Base-by-base conservation (phyloP, 2,797 vertebrate species). In the Coendou prehensilis region DNA sequence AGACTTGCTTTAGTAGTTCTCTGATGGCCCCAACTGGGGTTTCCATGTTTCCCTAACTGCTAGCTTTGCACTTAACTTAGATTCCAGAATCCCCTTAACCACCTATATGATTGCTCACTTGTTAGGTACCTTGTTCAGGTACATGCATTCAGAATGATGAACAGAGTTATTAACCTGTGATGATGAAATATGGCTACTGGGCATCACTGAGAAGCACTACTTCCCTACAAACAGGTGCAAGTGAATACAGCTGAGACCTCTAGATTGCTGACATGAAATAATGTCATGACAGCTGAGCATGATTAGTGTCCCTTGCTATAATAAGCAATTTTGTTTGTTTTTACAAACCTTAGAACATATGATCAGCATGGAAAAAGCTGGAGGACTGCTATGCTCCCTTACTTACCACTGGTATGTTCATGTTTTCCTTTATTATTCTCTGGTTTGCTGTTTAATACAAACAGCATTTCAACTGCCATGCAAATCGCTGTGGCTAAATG, bases 371-470 rank as follows among this genome's bases (percentile, higher is more conserved):
- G 79, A 95, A 97, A 94, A 92, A 45, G 91, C 82, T 64, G 91
- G 91, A 95, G 83, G 61, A 0, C 20, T 13, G 6, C 64, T 2
- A 0, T 86, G 93, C 93, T 75, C 28, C 67, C 93, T 96, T 78
- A 50, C 57, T 96, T 94, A 87, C 37, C 84, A 63, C 93, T 73
- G 89, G 89, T 83, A 89, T 26, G n/a, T 79, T 95, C 5, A 0
- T 75, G 11, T 78, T 97, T 97, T 95, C 91, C 91, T 96, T 84
- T 71, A 93, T 97, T 98, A 97, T 79, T 93, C 75, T 97, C 93
- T 95, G 50, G 64, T 90, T 89, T 94, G 82, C 81, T 96, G 95
- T 97, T 94, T 82, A 97, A 81, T 81, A 93, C 81, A 96, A 96
- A 97, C 37, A 97, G 92, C 87, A 80, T 97, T 88, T 96, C 85